Base-by-base conservation (phyloP, 2,797 vertebrate genomes). In the Phalloptychus januarius region DNA sequence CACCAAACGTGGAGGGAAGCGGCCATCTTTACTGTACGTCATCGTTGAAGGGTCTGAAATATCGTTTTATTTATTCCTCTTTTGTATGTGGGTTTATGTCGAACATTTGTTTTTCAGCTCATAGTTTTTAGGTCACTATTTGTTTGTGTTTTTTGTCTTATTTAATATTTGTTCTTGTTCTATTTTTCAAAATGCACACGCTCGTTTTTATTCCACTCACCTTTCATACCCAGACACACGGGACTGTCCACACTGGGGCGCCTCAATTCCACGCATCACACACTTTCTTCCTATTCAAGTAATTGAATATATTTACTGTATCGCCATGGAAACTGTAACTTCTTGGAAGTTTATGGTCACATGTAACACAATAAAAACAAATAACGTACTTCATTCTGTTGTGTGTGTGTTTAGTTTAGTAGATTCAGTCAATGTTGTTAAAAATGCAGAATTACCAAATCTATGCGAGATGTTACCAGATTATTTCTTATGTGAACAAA, bases 351-450 rank as follows among this genome's bases (percentile, higher is more conserved):
- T 90, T 86, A 89, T 90, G 82, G 88, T 92, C 86, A 91, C 86
- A 81, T 94, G 92, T 95, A 93, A 94, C 89, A 91, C 84, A 86
- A 95, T 95, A 93, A 95, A 94, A 89, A 86, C 78, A 89, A 83
- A 84, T 88, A 76, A 85, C 81, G 74, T 82, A 61, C 58, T 42
- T 52, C 1, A n/a, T 46, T 81, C 73, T 65, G 42, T 45, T 78
- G 38, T 79, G 15, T 86, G 20, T 85, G 20, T 50, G 16, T 84
- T 80, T 70, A 7, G 1, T 80, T 38, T 38, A 38, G 38, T 23
- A 25, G 33, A 25, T 38, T 38, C 40, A 45, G 25, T 42, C 10
- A 42, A 2, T 44, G 40, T 15, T n/a, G 4, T 2, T 67, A 42
- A 74, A 71, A 1, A 65, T 36, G 23, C 48, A 12, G 7, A 36